phyloP scores from a whole-genome alignment of 2,888 invertebrate genomes.

The Eupsilia transversa region DNA sequence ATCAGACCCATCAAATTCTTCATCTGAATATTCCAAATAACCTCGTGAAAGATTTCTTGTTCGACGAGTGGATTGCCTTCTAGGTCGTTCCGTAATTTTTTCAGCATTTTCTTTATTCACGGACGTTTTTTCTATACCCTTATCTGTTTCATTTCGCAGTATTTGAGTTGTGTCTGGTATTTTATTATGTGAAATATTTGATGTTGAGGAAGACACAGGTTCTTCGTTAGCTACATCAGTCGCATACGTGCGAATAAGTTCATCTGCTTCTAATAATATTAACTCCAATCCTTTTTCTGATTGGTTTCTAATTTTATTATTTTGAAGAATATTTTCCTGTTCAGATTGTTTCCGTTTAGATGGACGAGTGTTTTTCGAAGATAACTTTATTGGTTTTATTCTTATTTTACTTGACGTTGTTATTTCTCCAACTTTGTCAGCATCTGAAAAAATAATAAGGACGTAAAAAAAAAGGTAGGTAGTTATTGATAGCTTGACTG shows the following conservation, averaged over 20 bases:
- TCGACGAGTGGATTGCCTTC: constrained; percentile 17
- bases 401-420: neutral
- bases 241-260: constrained; percentile 9
- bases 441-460: constrained; percentile 12
- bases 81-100: neutral
- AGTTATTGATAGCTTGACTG: neutral
- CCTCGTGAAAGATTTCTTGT: neutral
- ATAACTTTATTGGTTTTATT: neutral
- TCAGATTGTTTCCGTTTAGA: neutral
- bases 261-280: constrained; percentile 19
- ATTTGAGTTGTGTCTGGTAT: neutral
- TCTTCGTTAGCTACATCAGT: neutral
- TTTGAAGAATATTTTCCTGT: neutral
- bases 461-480: neutral
- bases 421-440: neutral
- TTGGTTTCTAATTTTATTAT: neutral
- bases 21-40: constrained; percentile 17
- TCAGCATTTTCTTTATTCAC: neutral
- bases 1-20: constrained; percentile 10
- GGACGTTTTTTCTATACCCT: neutral
- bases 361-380: neutral
- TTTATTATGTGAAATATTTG: neutral
- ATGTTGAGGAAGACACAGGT: neutral
- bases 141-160: constrained; percentile 5
- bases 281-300: neutral